These are phyloP conservation scores for Drosophila watanabei DNA, from an alignment of 1,140 invertebrate species.

Conservation along the genomic window DNA sequence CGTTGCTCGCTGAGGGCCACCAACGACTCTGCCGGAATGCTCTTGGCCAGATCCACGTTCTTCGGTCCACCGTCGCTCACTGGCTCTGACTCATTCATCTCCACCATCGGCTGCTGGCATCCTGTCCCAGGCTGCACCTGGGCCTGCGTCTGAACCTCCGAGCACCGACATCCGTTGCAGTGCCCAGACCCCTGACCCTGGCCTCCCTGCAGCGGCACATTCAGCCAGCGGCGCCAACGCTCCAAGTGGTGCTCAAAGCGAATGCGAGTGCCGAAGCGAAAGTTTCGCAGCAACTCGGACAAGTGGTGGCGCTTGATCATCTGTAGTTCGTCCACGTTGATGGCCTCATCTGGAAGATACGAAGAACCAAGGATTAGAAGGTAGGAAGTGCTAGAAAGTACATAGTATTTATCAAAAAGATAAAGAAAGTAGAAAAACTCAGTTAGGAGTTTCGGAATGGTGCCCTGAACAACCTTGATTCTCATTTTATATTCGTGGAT, in stretches of 20 bases:
- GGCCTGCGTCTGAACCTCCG: neutral
- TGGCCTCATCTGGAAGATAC: constrained; percentile 61
- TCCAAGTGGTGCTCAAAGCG: constrained; percentile 74
- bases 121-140: neutral
- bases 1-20: constrained; percentile 47
- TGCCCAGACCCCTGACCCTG: constrained; percentile 16
- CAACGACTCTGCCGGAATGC: constrained; percentile 51
- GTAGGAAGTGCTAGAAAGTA: too few species aligned
- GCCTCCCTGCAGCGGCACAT: constrained; percentile 54
- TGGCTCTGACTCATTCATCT: neutral
- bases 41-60: constrained; percentile 25
- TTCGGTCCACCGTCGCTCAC: constrained; percentile 16
- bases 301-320: constrained; percentile 75
- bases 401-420: too few species aligned
- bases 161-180: constrained; percentile 58
- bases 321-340: constrained; percentile 74
- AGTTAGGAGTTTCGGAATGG: neutral
- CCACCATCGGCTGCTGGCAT: constrained; percentile 22
- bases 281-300: constrained; percentile 59
- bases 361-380: neutral
- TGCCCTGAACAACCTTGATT: neutral
- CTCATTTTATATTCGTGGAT: too few species aligned
- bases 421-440: too few species aligned
- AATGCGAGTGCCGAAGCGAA: constrained; percentile 68
- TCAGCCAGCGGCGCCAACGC: constrained; percentile 74